Base-by-base conservation (phyloP, 2,888 invertebrate genomes). In the Acanthopleura granulata region DNA sequence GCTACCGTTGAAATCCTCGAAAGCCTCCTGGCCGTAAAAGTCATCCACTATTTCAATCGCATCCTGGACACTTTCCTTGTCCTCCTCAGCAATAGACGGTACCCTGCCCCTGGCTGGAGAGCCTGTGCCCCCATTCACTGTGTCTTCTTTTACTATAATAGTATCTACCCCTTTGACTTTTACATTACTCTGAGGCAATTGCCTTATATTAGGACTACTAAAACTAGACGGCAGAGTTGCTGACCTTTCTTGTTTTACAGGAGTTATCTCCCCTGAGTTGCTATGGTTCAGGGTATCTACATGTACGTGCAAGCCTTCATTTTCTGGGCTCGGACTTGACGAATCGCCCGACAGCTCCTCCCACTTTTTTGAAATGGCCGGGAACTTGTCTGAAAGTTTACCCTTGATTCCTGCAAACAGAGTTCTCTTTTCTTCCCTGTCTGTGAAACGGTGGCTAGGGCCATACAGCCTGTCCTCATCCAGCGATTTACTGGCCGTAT, bases 291-390 rank as follows among this genome's bases (percentile, higher is more conserved):
- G 57, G 18, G 57, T n/a, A n/a, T 57, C 57, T n/a, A 57, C 57
- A 57, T 57, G 51, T n/a, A 57, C 57, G 12, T 57, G 40, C 40
- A 40, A 6, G 40, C 78, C 79, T 22, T 79, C 80, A 69, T 81
- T 79, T 71, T 77, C 77, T 73, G 77, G 75, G 50, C 76, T 80
- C 14, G 80, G 75, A 62, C 80, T 79, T 27, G 81, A 66, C 57
- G 57, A 80, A 16, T 82, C 79, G 15, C 80, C 78, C 15, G 83
- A 83, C 72, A 87, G 75, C 71, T 85, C 86, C 71, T 86, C 86
- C 40, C 83, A 80, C 73, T 82, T 86, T 75, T 83, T 85, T 11
- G 77, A 79, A 49, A 86, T 82, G 72, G 81, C 81, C 16, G 76
- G 81, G 61, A 76, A 82, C 6, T 82, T 78, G 72, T 79, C 86